Evolutionary conservation across 2,888 invertebrate species (phyloP), one percentile per base, ranked within the genome.

Genomic region (Pemphredon lugubris): DNA sequence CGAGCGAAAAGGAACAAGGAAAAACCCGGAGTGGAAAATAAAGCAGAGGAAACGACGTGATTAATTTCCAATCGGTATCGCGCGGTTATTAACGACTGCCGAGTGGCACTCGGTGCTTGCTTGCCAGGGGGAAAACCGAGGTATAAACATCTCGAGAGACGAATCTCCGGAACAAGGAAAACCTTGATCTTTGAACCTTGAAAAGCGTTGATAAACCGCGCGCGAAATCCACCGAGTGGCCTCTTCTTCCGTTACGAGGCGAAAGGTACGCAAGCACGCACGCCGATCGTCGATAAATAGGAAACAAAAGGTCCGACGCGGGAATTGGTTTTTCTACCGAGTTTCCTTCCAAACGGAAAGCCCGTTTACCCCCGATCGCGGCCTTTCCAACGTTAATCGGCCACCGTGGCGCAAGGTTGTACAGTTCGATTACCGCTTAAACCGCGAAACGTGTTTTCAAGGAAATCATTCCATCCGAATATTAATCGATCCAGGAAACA

Each of bases 201-300:
- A 67, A 70, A 65, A 55, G 60, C 39, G 30, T 23, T 14, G 21
- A 26, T 21, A 16, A 37, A 5, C 11, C 21, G 54, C 44, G 73
- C 44, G 65, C 47, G 67, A 78, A 79, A 79, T 73, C 73, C 67
- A 59, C 73, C 70, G 67, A 77, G 73, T 54, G 58, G 34, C 16
- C 50, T 18, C 65, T 44, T 51, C 37, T 21, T 34, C 39, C 14
- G 18, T 26, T 23, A 32, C 26, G 50, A 16, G 67, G 16, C 16
- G 44, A 42, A 23, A 14, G 7, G 1, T 14, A 16, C 42, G 30
- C 2, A 9, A 9, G 6, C 30, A 9, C 2, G 30, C 1, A 1
- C 9, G 6, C 2, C 7, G 9, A 30, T 9, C 6, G 9, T 5
- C 4, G 11, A 34, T 11, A 34, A 34, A 34, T n/a, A n/a, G 0